Base-by-base conservation (phyloP, 2,797 vertebrate species). In the Florisuga fusca region DNA sequence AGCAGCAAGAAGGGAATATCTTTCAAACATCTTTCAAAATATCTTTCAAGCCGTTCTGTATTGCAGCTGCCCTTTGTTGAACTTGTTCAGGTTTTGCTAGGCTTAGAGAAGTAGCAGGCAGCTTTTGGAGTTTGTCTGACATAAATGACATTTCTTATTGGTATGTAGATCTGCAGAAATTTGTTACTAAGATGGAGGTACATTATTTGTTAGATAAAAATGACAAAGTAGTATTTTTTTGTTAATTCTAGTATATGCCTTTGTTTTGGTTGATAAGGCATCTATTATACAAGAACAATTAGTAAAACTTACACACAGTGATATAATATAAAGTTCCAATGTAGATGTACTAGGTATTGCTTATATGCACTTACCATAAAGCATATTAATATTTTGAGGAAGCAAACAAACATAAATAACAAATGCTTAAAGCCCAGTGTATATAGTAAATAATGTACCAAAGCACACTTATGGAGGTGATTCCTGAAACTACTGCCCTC, bases 41-140 rank as follows among this genome's bases (percentile, higher is more conserved):
- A 68, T 54, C 91, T 91, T 86, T 83, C 72, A 83, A 83, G 73
- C 66, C 20, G 4, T 66, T 88, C 75, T 58, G 76, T 54, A 72
- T 67, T 94, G 82, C 89, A 94, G 84, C 81, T 93, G 89, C 82
- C 93, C 91, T 95, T 84, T 91, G 61, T 3, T 95, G 91, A 94
- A 94, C 94, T 51, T 64, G 38, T 34, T 80, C 72, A 27, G 82
- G 61, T 93, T 95, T 74, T 89, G 33, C 23, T 41, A 41, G 82
- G 76, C 46, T 92, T 58, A 46, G 4, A 77, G 68, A 91, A 92
- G 68, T 17, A 77, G 43, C 19, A 74, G 68, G 66, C 75, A 57
- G 64, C 80, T 92, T 93, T 73, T 36, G 57, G 48, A 92, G 41
- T 9, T 67, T 31, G 3, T 64, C 29, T 91, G 66, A 92, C 23